Evolutionary conservation across 1,140 invertebrate species (phyloP).

Genomic region (Aphelenchoides besseyi): DNA sequence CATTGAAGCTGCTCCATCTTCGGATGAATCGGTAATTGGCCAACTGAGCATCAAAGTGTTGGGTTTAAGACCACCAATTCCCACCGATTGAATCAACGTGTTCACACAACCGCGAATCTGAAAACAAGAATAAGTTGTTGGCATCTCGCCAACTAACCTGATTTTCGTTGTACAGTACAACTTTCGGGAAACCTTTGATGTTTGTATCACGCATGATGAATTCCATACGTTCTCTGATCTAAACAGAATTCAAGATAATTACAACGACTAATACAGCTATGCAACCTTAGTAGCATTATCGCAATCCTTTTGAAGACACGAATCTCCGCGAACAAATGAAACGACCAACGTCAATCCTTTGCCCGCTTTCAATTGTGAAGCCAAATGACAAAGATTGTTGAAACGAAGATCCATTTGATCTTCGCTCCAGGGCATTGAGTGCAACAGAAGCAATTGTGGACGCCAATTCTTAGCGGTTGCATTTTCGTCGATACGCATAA

Average conservation of each 20-base stretch:
- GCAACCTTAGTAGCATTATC: slow-evolving; percentile 43
- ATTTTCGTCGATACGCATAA: slow-evolving; percentile 66
- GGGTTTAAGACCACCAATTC: slow-evolving; percentile 91
- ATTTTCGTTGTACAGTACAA: slow-evolving; percentile 55
- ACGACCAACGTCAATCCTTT: slow-evolving; percentile 83
- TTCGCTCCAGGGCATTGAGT: slow-evolving; percentile 59
- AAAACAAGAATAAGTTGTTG: slow-evolving; percentile 65
- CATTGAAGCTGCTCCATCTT: slow-evolving; percentile 38
- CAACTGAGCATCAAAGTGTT: slow-evolving; percentile 97
- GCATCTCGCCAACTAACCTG: slow-evolving; percentile 36
- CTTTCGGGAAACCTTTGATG: slow-evolving; percentile 58
- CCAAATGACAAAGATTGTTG: slow-evolving; percentile 56
- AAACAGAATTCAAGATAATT: slow-evolving; percentile 19
- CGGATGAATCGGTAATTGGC: slow-evolving; percentile 79
- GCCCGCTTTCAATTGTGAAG: slow-evolving; percentile 65
- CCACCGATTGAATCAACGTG: slow-evolving; percentile 79
- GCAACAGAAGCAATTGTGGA: slow-evolving; percentile 57
- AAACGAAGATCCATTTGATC: slow-evolving; percentile 57
- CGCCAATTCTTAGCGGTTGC: slow-evolving; percentile 37
- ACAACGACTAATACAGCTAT: background rate
- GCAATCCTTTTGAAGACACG: slow-evolving; percentile 42
- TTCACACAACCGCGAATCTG: slow-evolving; percentile 75
- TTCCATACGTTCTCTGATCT: slow-evolving; percentile 54
- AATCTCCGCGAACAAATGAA: slow-evolving; percentile 76
- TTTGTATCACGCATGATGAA: slow-evolving; percentile 50